Conservation (phyloP, 2,797 vertebrate genomes). For the Sandelia bainsii region DNA sequence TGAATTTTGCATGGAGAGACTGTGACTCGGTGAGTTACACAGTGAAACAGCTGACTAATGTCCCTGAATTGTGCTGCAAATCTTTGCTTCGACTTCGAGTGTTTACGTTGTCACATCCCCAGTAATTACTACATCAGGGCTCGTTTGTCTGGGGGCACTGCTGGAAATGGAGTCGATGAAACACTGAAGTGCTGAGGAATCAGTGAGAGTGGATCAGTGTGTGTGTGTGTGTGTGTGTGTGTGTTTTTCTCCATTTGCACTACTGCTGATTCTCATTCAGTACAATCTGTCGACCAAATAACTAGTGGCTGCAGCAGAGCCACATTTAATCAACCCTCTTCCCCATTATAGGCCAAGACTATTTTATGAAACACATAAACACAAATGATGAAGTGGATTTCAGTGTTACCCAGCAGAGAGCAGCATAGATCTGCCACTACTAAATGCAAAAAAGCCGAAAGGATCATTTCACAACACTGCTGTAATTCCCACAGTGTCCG, state of each 20-base stretch:
- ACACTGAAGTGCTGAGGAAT: conserved; percentile 8
- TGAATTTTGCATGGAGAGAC: too few relatives aligned
- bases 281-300: not conserved
- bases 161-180: conserved; percentile 16
- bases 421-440: not conserved
- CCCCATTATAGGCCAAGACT: not conserved
- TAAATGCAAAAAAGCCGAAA: not conserved
- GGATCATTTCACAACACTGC: too few relatives aligned
- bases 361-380: not conserved
- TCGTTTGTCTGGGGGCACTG: conserved; percentile 27
- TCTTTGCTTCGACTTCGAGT: conserved; percentile 6
- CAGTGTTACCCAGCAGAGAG: not conserved
- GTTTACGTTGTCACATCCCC: conserved; percentile 31
- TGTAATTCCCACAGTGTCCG: too few relatives aligned
- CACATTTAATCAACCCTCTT: conserved; percentile 1
- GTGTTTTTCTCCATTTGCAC: conserved; percentile 1
- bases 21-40: not conserved
- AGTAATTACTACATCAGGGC: conserved; percentile 44
- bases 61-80: conserved; percentile 1
- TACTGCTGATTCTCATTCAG: conserved; percentile 9
- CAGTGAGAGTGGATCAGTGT: not conserved
- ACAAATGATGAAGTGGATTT: not conserved
- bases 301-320: conserved; percentile 24
- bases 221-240: not conserved
- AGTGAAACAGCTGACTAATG: conserved; percentile 17